A percentile compares a stretch with the other conserved stretches of the same genome.
These are phyloP conservation scores for Coleophora deauratella DNA, from an alignment of 2,888 invertebrate genomes.

Conservation along the genomic window DNA sequence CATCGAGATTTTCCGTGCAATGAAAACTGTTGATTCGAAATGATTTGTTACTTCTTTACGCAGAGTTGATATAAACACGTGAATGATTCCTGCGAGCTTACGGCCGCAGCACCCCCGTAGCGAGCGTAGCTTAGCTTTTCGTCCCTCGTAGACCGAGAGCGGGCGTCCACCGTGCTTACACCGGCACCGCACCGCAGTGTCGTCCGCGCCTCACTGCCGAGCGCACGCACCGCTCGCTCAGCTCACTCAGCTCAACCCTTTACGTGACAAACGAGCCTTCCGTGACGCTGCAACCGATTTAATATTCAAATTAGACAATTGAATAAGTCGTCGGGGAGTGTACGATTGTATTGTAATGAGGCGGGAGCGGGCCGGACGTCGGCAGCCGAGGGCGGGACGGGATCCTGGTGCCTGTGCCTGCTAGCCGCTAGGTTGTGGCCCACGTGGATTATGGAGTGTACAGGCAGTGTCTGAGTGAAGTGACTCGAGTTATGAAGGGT, in stretches of 20 bases:
- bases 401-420: conserved; percentile 20
- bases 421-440: too few species aligned
- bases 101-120: conserved; percentile 49
- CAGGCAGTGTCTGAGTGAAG: conserved; percentile 41
- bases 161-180: conserved; percentile 8
- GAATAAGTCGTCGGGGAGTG: conserved; percentile 38
- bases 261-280: conserved; percentile 29
- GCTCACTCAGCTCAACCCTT: conserved; percentile 6
- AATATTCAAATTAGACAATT: conserved; percentile 44
- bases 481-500: conserved; percentile 46
- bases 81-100: conserved; percentile 51
- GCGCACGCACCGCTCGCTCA: conserved; percentile 32
- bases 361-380: conserved; percentile 19
- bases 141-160: conserved; percentile 26
- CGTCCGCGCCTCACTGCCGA: conserved; percentile 34
- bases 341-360: conserved; percentile 48
- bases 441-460: conserved; percentile 34
- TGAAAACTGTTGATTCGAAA: conserved; percentile 19
- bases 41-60: conserved; percentile 14
- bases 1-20: conserved; percentile 26
- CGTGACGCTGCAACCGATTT: conserved; percentile 40
- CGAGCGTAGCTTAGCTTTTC: conserved; percentile 47
- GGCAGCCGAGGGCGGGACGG: conserved; percentile 19
- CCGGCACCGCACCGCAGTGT: conserved; percentile 37
- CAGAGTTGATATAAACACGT: too few species aligned